Evolutionary conservation across 1,140 invertebrate genomes (phyloP), one percentile per base, ranked within the genome.

Genomic region (Rhagoletis pomonella): DNA sequence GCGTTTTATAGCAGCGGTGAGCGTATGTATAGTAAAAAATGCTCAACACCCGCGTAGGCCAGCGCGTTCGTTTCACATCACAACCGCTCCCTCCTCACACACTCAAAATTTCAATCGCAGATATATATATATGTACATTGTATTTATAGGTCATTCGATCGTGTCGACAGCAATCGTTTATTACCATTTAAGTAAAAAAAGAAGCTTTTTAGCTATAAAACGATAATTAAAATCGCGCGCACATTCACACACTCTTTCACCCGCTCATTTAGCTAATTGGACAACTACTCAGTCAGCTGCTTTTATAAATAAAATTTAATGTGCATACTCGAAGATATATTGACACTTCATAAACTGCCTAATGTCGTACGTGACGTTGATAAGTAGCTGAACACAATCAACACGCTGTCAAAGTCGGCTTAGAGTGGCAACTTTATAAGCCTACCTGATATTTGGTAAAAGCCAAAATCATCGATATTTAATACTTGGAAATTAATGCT

Each of bases 361-460:
- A 73, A 73, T 73, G 39, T 44, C 67, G 39, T 73, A 73, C 67
- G 67, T 44, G 67, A 47, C 42, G 67, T 47, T 73, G 67, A 73
- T 73, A 73, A 73, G 39, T 47, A 44, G 67, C 0, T 14, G 14
- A 73, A 73, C 39, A 47, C 67, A 47, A 44, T 1, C 67, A 47
- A 4, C 67, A 17, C 67, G 42, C 67, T 7, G 12, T 47, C 10
- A 10, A 55, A 7, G 50, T 55, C 10, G 50, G 1, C 5, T 44
- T 42, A 12, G 7, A 47, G 9, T 42, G 12, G 19, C 44, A 10
- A 3, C 17, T 73, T 12, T 39, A 62, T 59, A 17, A 4, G 62
- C 29, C 65, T 12, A 67, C 6, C 42, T 42, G 7, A 10, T 55
- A 9, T 39, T 39, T 67, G 39, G 39, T 29, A 67, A 19, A 29